Evolutionary conservation across 2,113 vertebrate species (phyloP), one percentile per base, ranked within the genome.

Genomic region (human (Homo sapiens)): DNA sequence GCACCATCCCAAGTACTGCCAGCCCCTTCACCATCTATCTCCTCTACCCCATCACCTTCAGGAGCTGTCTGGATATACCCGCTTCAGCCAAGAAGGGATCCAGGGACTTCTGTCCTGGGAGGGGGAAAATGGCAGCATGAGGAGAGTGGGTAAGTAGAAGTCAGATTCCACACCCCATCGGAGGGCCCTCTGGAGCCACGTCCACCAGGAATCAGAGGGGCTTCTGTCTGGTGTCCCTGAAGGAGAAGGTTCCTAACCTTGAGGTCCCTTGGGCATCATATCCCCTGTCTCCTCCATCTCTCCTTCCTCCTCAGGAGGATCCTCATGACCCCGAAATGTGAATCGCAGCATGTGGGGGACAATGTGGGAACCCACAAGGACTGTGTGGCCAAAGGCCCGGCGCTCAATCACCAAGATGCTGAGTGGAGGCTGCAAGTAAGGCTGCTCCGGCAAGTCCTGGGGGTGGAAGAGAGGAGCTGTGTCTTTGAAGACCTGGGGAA

Each of bases 391-490:
- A 38, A 99, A 99, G 0, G 99, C 99, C 30, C 99, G 98, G 87
- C 99, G 99, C 96, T 99, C 99, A 82, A 99, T 98, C 90, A 99
- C 99, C 0, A 99, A 99, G 96, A 99, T 97, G 20, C 99, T 99
- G 92, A 99, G 99, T 4, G 99, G 99, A 92, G 99, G 99, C 97
- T 99, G 99, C 78, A 99, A 98, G 96, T 99, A 99, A 3, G 99
- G 98, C 92, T 99, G 99, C 94, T 99, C 99, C 0, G 99, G 99
- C 85, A 99, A 99, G 73, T 99, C 99, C 99, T 99, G 97, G 72
- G 88, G 22, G 73, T 50, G 97, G 25, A 68, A 92, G 17, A 92
- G 43, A 81, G 93, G 52, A 88, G 3, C 45, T 57, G 73, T 79
- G 73, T 75, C 59, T 89, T 57, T 40, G 72, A 22, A 93, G 55